Evolutionary conservation across 2,888 invertebrate genomes (phyloP).

Genomic region (Amblyjoppa fuscipennis): DNA sequence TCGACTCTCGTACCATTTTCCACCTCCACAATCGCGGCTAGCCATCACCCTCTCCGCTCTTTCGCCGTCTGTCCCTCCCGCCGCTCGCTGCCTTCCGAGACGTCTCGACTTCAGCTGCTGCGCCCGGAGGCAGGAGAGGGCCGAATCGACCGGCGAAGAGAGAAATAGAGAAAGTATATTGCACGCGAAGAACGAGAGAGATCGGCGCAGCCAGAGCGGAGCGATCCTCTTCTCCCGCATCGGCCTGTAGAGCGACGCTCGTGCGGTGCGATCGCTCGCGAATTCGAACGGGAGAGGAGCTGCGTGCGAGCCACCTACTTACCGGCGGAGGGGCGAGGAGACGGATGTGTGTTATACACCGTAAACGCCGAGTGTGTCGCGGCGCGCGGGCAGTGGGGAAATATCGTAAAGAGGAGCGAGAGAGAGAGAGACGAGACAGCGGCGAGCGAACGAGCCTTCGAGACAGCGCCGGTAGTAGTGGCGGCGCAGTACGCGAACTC

Average conservation of each 20-base stretch:
- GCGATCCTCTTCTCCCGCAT: constrained; percentile 34
- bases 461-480: constrained; percentile 47
- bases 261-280: constrained; percentile 30
- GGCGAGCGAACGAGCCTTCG: constrained; percentile 51
- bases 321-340: constrained; percentile 58
- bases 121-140: constrained; percentile 59
- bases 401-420: constrained; percentile 20
- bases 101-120: constrained; percentile 68
- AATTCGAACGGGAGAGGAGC: constrained; percentile 61
- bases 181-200: constrained; percentile 18
- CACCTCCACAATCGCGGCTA: constrained; percentile 61
- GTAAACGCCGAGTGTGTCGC: constrained; percentile 24
- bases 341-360: neutral
- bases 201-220: constrained; percentile 19
- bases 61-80: constrained; percentile 28
- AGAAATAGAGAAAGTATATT: constrained; percentile 32
- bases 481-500: constrained; percentile 53
- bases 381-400: constrained; percentile 47
- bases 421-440: constrained; percentile 24
- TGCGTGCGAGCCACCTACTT: constrained; percentile 68
- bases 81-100: constrained; percentile 56
- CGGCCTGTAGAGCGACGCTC: constrained; percentile 31
- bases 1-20: constrained; percentile 48
- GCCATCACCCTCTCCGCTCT: constrained; percentile 43
- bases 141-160: constrained; percentile 62